phyloP scores from a whole-genome alignment of 1,140 invertebrate genomes.

The Drosophila sturtevanti region DNA sequence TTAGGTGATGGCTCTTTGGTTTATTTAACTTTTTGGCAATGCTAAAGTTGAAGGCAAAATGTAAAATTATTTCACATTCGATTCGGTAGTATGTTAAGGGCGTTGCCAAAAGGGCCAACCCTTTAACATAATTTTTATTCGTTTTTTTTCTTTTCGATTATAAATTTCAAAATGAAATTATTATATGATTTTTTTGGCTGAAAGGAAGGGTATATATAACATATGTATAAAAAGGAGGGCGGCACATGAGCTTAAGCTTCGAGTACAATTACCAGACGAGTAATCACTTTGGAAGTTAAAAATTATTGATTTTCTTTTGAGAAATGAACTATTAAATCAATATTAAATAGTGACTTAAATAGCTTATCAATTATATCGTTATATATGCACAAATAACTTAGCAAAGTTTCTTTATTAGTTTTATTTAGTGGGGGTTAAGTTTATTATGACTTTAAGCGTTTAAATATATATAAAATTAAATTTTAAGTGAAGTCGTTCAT shows the following conservation, averaged over 20 bases:
- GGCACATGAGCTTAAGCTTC: constrained; percentile 23
- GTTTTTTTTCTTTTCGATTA: constrained; percentile 55
- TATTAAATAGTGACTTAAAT: background rate
- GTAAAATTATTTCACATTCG: constrained; percentile 53
- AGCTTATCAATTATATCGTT: background rate
- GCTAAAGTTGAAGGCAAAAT: constrained; percentile 74
- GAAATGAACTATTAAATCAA: background rate
- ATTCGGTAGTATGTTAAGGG: constrained; percentile 73
- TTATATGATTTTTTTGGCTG: constrained; percentile 34
- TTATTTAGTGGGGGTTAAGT: too few species aligned
- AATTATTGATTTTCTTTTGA: background rate
- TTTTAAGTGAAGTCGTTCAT: too few species aligned
- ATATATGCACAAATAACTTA: background rate
- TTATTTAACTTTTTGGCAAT: constrained; percentile 48
- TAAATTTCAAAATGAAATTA: constrained; percentile 32
- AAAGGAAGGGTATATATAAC: constrained; percentile 22
- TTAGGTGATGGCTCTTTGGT: background rate
- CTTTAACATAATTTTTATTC: constrained; percentile 68
- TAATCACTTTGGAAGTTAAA: constrained; percentile 1
- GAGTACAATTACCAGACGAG: constrained; percentile 38
- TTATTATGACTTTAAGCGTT: too few species aligned
- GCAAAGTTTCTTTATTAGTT: background rate
- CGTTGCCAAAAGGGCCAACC: constrained; percentile 58
- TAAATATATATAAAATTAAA: too few species aligned
- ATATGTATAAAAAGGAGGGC: constrained; percentile 3